These are phyloP conservation scores for Eupeodes luniger DNA, from an alignment of 2,888 invertebrate genomes.

Conservation along the genomic window DNA sequence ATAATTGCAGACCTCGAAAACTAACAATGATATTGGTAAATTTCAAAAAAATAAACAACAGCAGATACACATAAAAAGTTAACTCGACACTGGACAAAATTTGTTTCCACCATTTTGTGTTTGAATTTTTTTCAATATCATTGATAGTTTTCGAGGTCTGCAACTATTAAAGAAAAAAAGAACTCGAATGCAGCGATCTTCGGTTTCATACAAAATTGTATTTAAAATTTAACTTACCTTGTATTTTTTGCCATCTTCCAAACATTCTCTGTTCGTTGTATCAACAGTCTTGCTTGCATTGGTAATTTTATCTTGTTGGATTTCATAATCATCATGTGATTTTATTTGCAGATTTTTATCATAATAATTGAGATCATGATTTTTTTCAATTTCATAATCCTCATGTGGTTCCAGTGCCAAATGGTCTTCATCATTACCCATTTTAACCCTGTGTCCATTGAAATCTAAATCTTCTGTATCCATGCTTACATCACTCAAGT, in stretches of 20 bases:
- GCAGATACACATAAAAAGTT: too few relatives aligned
- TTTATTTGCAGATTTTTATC: not conserved
- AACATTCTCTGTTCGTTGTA: conserved; percentile 83
- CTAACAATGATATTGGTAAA: too few relatives aligned
- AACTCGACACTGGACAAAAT: too few relatives aligned
- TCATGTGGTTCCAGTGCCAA: conserved; percentile 37
- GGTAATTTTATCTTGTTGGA: conserved; percentile 80
- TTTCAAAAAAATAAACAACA: too few relatives aligned
- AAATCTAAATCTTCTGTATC: conserved; percentile 86
- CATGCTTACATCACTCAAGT: conserved; percentile 92
- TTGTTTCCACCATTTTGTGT: too few relatives aligned
- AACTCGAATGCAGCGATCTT: too few relatives aligned
- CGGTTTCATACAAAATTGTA: too few relatives aligned
- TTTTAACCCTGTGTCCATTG: conserved; percentile 77
- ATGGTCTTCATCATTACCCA: conserved; percentile 36
- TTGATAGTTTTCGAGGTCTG: too few relatives aligned
- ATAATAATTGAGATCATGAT: conserved; percentile 25
- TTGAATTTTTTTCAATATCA: too few relatives aligned
- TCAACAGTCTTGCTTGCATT: conserved; percentile 81
- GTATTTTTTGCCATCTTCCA: conserved; percentile 85
- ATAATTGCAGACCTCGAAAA: too few relatives aligned
- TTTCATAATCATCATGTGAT: conserved; percentile 78
- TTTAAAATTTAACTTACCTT: conserved; percentile 83
- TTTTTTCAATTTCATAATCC: conserved; percentile 38
- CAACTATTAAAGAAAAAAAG: too few relatives aligned